These are phyloP conservation scores for Belonocnema kinseyi DNA, from an alignment of 1,140 invertebrate species.

Conservation along the genomic window DNA sequence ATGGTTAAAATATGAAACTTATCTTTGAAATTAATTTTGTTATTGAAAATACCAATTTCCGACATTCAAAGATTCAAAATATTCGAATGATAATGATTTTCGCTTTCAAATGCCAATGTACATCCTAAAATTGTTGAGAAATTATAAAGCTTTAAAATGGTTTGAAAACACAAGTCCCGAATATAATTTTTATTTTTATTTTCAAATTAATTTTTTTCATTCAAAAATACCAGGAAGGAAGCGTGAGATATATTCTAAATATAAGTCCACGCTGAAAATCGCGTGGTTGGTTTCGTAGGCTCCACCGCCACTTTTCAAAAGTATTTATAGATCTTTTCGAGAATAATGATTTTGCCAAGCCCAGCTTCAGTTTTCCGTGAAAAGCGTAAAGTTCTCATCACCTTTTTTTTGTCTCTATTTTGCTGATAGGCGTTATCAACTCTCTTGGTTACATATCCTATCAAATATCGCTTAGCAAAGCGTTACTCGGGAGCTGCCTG, in stretches of 20 bases:
- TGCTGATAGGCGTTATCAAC: background rate
- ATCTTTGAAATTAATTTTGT: too few relatives aligned
- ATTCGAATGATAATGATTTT: too few relatives aligned
- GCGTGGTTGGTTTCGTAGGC: background rate
- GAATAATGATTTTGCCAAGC: conserved; percentile 18
- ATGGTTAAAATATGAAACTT: too few relatives aligned
- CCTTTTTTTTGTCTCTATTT: background rate
- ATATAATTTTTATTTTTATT: background rate
- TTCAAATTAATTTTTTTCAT: background rate
- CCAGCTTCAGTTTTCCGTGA: conserved; percentile 17
- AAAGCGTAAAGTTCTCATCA: background rate
- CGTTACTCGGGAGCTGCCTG: background rate
- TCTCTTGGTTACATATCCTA: background rate
- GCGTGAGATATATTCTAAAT: background rate
- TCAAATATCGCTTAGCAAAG: background rate
- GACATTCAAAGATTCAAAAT: too few relatives aligned
- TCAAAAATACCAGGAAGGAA: background rate
- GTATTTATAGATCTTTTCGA: conserved; percentile 18
- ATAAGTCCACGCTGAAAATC: background rate
- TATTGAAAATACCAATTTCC: too few relatives aligned
- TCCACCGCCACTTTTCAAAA: background rate
- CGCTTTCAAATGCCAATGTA: too few relatives aligned
- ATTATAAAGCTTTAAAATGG: too few relatives aligned
- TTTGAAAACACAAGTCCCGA: background rate
- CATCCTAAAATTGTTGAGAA: too few relatives aligned